phyloP scores from a whole-genome alignment of 2,797 vertebrate genomes.

The Onychomys torridus region DNA sequence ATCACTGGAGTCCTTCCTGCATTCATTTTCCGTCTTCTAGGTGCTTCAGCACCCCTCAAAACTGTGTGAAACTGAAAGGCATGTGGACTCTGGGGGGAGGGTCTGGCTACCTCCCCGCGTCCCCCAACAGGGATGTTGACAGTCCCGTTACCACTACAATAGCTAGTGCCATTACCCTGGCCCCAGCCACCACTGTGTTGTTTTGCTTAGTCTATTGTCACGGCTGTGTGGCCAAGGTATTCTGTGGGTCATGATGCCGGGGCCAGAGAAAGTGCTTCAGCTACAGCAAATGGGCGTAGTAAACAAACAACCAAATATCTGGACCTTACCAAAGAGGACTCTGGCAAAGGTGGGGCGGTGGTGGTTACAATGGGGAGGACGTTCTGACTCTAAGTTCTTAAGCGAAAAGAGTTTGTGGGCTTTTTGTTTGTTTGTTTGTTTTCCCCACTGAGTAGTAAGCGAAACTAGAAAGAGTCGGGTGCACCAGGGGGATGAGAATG shows the following conservation, averaged over 20 bases:
- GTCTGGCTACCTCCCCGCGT: background rate
- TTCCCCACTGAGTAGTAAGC: background rate
- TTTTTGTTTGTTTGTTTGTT: background rate
- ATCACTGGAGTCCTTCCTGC: background rate
- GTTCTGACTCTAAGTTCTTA: background rate
- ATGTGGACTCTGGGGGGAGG: background rate
- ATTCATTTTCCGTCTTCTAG: background rate
- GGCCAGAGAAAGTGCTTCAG: background rate
- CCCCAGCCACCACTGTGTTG: background rate
- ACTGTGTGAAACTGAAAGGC: no score
- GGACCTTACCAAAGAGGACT: background rate
- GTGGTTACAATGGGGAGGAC: background rate
- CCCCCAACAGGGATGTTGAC: background rate
- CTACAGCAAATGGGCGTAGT: background rate
- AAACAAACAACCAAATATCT: background rate
- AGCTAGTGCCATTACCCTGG: no score
- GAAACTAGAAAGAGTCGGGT: background rate
- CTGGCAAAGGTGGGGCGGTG: background rate
- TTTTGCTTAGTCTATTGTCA: background rate
- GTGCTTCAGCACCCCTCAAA: background rate
- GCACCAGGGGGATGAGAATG: background rate
- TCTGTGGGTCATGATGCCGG: background rate
- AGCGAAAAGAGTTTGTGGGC: background rate
- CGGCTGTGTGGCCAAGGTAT: background rate
- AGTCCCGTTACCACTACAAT: background rate